Evolutionary conservation across 2,888 invertebrate species (phyloP).

Genomic region (Chrysopilus asiliformis): DNA sequence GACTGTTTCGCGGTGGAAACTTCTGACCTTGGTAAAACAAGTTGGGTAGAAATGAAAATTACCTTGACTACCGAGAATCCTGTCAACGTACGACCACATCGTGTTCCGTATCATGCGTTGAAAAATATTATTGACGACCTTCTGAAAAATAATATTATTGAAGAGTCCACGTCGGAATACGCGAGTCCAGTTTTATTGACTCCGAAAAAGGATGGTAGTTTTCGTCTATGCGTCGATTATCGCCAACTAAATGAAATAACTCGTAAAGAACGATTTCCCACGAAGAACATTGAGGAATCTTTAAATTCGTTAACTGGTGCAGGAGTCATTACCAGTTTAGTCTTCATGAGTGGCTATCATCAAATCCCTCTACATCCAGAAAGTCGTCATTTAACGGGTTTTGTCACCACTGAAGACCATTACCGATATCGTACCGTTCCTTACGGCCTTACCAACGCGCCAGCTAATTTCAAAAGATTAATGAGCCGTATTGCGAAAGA

Average conservation of each 20-base stretch:
- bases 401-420: slow-evolving; percentile 17
- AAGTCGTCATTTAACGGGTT: slow-evolving; percentile 16
- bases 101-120: slow-evolving; percentile 3
- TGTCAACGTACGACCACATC: not conserved
- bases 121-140: slow-evolving; percentile 5
- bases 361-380: slow-evolving; percentile 17
- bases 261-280: slow-evolving; percentile 14
- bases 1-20: too few relatives aligned
- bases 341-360: too few relatives aligned
- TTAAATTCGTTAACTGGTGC: slow-evolving; percentile 1
- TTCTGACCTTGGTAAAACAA: too few relatives aligned
- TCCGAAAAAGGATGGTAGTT: slow-evolving; percentile 14
- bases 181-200: slow-evolving; percentile 21
- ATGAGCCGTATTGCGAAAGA: not conserved
- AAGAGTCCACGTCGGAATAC: slow-evolving; percentile 18
- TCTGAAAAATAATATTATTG: slow-evolving; percentile 3
- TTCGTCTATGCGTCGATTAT: slow-evolving; percentile 17
- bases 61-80: not conserved
- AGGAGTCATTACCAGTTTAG: slow-evolving; percentile 14
- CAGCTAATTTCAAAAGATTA: slow-evolving; percentile 20
- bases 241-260: slow-evolving; percentile 19
- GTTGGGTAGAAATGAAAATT: too few relatives aligned
- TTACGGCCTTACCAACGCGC: slow-evolving; percentile 24
- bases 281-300: slow-evolving; percentile 19
- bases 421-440: slow-evolving; percentile 18